These are phyloP conservation scores for Sycophila texana DNA, from an alignment of 2,888 invertebrate species.

Conservation along the genomic window DNA sequence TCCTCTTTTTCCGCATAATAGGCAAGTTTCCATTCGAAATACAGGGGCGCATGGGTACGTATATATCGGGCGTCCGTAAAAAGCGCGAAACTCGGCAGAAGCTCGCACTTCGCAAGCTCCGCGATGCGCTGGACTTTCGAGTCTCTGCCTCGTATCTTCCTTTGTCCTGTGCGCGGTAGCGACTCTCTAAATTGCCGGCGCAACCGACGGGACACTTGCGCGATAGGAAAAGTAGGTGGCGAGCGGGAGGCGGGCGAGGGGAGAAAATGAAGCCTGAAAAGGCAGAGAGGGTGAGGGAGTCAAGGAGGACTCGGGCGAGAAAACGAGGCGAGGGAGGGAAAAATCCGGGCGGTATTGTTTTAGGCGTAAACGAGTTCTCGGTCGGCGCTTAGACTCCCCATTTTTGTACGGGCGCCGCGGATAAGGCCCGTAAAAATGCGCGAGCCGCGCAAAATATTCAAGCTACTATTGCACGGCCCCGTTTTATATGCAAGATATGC, in stretches of 20 bases:
- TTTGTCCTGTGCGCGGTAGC: neutral
- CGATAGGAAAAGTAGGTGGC: conserved; percentile 52
- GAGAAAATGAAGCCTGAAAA: neutral
- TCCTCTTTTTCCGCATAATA: neutral
- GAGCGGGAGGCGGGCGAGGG: conserved; percentile 10
- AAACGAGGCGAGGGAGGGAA: conserved; percentile 2
- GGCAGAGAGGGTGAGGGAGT: neutral
- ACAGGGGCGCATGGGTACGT: neutral
- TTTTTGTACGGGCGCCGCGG: conserved; percentile 32
- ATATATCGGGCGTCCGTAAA: neutral
- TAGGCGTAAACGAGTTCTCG: conserved; percentile 57
- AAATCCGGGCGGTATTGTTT: conserved; percentile 55
- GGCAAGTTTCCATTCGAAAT: neutral
- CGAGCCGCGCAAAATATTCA: conserved; percentile 32
- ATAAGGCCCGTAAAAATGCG: conserved; percentile 25
- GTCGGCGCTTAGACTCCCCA: conserved; percentile 54
- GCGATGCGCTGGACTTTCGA: neutral
- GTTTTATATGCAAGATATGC: neutral
- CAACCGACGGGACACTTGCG: neutral
- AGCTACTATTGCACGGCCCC: conserved; percentile 31
- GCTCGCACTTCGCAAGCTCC: conserved; percentile 16
- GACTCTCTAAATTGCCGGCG: conserved; percentile 17
- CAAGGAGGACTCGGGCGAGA: neutral
- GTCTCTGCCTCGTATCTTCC: neutral
- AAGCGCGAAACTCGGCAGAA: neutral